Conservation (phyloP, 2,797 vertebrate genomes). For the Hylomyscus alleni region DNA sequence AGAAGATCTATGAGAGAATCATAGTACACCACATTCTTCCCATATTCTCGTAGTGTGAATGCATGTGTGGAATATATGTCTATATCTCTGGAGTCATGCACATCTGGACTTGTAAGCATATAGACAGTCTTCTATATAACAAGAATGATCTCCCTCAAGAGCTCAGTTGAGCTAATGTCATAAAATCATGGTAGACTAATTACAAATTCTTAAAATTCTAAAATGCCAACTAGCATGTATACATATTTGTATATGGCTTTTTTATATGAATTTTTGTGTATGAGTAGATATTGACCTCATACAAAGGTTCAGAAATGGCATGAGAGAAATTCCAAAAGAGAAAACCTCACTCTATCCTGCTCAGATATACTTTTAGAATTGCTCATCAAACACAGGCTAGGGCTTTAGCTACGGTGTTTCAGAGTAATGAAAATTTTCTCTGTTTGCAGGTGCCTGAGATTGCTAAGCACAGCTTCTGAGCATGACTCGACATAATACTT, state of each 20-base stretch:
- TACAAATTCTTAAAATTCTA: constrained; percentile 18
- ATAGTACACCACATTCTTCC: background rate
- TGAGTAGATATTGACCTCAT: no score
- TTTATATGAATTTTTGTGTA: no score
- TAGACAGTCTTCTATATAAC: background rate
- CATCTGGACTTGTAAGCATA: background rate
- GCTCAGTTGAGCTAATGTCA: background rate
- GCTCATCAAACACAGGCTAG: background rate
- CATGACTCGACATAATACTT: background rate
- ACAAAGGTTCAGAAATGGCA: background rate
- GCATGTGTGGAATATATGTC: background rate
- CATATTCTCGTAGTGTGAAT: background rate
- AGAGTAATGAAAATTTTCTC: background rate
- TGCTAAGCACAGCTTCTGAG: background rate
- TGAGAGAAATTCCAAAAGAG: background rate
- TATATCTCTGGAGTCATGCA: background rate
- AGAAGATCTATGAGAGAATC: background rate
- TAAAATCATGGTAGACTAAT: background rate
- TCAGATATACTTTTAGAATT: background rate
- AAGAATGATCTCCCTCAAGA: constrained; percentile 34
- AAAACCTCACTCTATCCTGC: background rate
- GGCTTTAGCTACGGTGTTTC: background rate
- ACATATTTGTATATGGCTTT: no score
- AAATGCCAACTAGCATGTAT: background rate
- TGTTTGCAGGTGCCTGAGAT: background rate